Conservation (phyloP, 2,113 vertebrate genomes). For the Acanthochromis polyacanthus region DNA sequence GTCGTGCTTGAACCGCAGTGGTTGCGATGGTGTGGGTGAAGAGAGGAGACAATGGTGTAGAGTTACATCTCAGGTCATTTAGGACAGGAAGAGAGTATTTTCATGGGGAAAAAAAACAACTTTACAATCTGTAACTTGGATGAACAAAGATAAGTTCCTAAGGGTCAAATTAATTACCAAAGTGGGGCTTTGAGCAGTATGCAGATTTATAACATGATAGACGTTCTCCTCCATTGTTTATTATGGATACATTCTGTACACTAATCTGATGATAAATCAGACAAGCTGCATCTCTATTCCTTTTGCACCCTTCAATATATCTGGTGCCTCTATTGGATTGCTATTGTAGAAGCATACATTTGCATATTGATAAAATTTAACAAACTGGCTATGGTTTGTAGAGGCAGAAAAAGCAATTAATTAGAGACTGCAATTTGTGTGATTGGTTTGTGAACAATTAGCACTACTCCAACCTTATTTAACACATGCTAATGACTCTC, state of each 20-base stretch:
- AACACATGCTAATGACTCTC: constrained; percentile 53
- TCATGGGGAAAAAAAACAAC: no score
- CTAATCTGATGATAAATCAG: background rate
- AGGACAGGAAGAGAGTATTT: no score
- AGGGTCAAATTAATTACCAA: no score
- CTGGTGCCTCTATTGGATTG: background rate
- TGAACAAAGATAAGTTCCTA: no score
- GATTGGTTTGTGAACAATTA: constrained; percentile 63
- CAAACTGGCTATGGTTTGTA: constrained; percentile 41
- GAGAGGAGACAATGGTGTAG: no score
- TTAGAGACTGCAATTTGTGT: constrained; percentile 30
- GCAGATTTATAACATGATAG: background rate
- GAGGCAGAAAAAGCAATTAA: constrained; percentile 48
- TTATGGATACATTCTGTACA: no score
- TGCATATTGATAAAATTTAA: constrained; percentile 39
- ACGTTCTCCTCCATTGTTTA: background rate
- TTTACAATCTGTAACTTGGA: no score
- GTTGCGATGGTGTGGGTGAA: no score
- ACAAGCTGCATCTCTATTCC: background rate
- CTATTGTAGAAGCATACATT: background rate
- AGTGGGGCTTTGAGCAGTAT: no score
- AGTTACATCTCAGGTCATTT: no score
- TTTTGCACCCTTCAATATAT: constrained; percentile 2
- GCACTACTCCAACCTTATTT: constrained; percentile 37
- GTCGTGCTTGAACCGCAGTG: no score